Percentiles rank a stretch among this genome's conserved stretches.
Evolutionary conservation across 2,888 invertebrate species (phyloP).

Genomic region (Eilema griseolum): DNA sequence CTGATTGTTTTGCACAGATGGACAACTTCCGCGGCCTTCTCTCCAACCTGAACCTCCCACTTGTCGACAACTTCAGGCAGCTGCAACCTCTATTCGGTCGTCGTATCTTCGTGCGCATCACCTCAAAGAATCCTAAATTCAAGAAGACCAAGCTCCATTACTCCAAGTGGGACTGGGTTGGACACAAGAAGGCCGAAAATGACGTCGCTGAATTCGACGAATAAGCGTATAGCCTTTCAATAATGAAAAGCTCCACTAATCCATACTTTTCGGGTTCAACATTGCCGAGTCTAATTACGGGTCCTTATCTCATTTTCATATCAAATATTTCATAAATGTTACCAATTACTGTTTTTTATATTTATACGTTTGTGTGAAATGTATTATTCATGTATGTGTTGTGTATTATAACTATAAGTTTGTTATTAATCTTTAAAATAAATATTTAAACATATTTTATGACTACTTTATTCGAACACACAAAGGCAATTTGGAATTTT

Average conservation of each 20-base stretch:
- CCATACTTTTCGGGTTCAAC: slow-evolving; percentile 62
- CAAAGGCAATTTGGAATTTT: slow-evolving; percentile 20
- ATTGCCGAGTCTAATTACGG: slow-evolving; percentile 44
- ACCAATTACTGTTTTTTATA: slow-evolving; percentile 44
- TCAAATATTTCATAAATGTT: slow-evolving; percentile 62
- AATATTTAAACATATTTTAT: slow-evolving; percentile 55
- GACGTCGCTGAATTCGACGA: slow-evolving; percentile 82
- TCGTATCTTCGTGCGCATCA: slow-evolving; percentile 89
- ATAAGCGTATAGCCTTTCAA: slow-evolving; percentile 49
- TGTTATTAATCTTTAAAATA: slow-evolving; percentile 67
- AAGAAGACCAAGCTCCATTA: slow-evolving; percentile 87
- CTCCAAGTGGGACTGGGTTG: slow-evolving; percentile 89
- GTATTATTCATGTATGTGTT: slow-evolving; percentile 52
- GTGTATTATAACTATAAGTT: slow-evolving; percentile 61
- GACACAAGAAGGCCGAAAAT: slow-evolving; percentile 83
- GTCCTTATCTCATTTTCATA: slow-evolving; percentile 38
- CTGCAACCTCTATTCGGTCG: slow-evolving; percentile 90
- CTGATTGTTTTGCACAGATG: slow-evolving; percentile 78
- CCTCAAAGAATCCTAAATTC: slow-evolving; percentile 86
- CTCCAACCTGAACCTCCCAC: slow-evolving; percentile 87
- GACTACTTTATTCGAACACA: slow-evolving; percentile 55
- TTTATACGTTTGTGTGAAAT: slow-evolving; percentile 68
- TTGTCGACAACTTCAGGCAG: slow-evolving; percentile 90
- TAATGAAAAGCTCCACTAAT: slow-evolving; percentile 38
- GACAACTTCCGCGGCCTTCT: slow-evolving; percentile 89